phyloP scores from a whole-genome alignment of 64 coral and sea anemone species.

The Pocillopora verrucosa region DNA sequence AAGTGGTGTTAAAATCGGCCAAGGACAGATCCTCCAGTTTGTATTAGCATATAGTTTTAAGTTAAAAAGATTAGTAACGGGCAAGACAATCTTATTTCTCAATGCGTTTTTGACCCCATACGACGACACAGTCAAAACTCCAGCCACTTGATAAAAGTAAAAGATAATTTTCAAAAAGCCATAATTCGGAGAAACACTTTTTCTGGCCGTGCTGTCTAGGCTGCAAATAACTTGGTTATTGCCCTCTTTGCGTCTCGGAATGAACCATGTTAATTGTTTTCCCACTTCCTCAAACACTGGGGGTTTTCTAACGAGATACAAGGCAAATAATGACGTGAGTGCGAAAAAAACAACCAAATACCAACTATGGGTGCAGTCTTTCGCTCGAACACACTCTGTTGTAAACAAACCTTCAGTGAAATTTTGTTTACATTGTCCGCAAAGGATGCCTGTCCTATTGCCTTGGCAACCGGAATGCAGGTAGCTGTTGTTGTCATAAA shows the following conservation, averaged over 20 bases:
- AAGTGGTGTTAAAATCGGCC: slow-evolving; percentile 5
- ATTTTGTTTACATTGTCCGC: slow-evolving; percentile 28
- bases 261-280: slow-evolving; percentile 6
- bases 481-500: slow-evolving; percentile 2
- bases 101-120: background rate
- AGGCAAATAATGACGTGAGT: background rate
- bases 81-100: background rate
- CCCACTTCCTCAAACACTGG: background rate
- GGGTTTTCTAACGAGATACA: slow-evolving; percentile 22
- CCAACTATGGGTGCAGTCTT: slow-evolving; percentile 17
- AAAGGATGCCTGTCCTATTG: slow-evolving; percentile 27
- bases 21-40: slow-evolving; percentile 11
- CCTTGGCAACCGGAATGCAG: slow-evolving; percentile 39
- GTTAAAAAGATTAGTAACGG: background rate
- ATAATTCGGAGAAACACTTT: too few species aligned
- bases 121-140: slow-evolving; percentile 6
- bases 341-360: background rate
- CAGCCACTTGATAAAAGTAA: slow-evolving; percentile 58
- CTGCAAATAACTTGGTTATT: background rate
- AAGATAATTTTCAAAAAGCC: slow-evolving; percentile 57
- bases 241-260: background rate
- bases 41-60: background rate
- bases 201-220: background rate
- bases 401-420: slow-evolving; percentile 18
- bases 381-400: background rate